Conservation (phyloP, 2,113 vertebrate species). For the Cephalopholis sonnerati region DNA sequence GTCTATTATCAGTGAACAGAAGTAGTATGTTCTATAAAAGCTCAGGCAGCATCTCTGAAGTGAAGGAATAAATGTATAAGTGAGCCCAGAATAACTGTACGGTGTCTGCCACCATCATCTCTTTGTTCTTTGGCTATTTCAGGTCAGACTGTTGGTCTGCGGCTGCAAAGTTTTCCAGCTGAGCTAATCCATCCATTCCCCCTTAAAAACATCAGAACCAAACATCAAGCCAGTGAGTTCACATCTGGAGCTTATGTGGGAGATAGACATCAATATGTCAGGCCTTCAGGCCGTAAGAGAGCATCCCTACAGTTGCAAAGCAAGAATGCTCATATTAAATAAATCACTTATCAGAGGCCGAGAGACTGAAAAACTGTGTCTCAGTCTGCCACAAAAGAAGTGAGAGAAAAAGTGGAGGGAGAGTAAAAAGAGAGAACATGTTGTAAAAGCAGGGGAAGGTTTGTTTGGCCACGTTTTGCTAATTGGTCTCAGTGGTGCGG, state of each 20-base stretch:
- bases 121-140: conserved; percentile 17
- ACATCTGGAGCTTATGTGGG: conserved; percentile 65
- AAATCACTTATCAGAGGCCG: conserved; percentile 42
- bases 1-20: not conserved
- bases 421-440: conserved; percentile 25
- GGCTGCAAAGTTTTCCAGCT: conserved; percentile 28
- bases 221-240: conserved; percentile 50
- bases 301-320: conserved; percentile 38
- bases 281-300: conserved; percentile 23
- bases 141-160: conserved; percentile 27
- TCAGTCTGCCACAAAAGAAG: not conserved
- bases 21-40: not conserved
- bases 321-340: conserved; percentile 32
- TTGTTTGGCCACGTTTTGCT: conserved; percentile 66
- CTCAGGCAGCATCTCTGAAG: not conserved
- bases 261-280: conserved; percentile 50
- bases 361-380: conserved; percentile 19
- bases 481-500: conserved; percentile 73
- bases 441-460: conserved; percentile 50
- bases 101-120: not conserved
- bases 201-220: conserved; percentile 17
- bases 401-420: not conserved
- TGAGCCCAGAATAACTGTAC: not conserved
- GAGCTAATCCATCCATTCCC: conserved; percentile 15
- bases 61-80: conserved; percentile 4